Evolutionary conservation across 2,888 invertebrate genomes (phyloP).

Genomic region (Amblyjoppa fuscipennis): DNA sequence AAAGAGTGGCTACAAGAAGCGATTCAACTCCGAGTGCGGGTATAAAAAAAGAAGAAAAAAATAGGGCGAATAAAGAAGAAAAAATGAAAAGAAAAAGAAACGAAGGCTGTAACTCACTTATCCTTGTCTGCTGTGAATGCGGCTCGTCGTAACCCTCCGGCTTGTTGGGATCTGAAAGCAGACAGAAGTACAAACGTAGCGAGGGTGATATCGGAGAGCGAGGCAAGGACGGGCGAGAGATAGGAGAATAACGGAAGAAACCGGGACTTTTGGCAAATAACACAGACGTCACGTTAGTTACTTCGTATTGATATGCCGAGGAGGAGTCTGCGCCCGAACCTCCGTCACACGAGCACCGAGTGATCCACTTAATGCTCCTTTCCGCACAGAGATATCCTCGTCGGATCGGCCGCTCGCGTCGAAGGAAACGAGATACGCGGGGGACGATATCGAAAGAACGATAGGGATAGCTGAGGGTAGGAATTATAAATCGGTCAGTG

Average conservation of each 20-base stretch:
- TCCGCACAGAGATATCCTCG: constrained; percentile 22
- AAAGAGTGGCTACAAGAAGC: constrained; percentile 10
- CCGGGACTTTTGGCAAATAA: constrained; percentile 29
- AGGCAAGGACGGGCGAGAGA: constrained; percentile 1
- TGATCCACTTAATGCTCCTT: constrained; percentile 8
- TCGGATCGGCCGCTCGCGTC: background rate
- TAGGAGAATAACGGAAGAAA: constrained; percentile 44
- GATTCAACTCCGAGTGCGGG: constrained; percentile 12
- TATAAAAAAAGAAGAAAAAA: constrained; percentile 9
- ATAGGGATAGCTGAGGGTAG: background rate
- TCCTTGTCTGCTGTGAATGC: constrained; percentile 83
- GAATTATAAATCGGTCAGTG: constrained; percentile 33
- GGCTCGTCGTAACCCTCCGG: constrained; percentile 82
- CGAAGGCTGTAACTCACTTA: constrained; percentile 79
- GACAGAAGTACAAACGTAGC: constrained; percentile 13
- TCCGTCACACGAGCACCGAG: background rate
- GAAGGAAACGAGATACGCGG: background rate
- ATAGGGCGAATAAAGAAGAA: constrained; percentile 7
- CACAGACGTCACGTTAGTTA: constrained; percentile 3
- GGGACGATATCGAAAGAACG: background rate
- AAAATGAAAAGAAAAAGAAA: constrained; percentile 14
- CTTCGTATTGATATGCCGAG: constrained; percentile 16
- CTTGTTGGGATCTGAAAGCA: constrained; percentile 81
- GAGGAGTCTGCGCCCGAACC: background rate
- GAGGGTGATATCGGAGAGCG: constrained; percentile 19